Conservation (phyloP, 2,888 invertebrate species). For the Machimus rusticus region DNA sequence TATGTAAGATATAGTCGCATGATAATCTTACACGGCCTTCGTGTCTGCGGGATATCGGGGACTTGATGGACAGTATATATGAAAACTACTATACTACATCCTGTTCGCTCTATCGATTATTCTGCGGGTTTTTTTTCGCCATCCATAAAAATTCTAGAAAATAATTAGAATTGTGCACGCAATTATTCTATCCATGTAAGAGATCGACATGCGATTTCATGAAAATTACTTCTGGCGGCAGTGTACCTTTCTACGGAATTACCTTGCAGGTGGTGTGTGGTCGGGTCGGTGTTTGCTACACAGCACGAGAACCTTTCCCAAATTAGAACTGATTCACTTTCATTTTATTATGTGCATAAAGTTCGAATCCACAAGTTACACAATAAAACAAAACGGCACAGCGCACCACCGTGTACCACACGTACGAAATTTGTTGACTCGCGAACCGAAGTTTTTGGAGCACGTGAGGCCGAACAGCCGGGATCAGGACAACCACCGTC, state of each 20-base stretch:
- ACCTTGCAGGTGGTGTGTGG: neutral
- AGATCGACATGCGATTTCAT: neutral
- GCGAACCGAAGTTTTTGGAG: neutral
- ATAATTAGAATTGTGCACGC: constrained; percentile 1
- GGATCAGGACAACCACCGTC: neutral
- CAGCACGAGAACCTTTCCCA: neutral
- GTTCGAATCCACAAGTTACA: neutral
- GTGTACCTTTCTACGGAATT: constrained; percentile 5
- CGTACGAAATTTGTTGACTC: neutral
- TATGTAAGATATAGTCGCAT: neutral
- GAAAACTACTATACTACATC: neutral
- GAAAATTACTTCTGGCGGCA: neutral
- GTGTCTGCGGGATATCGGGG: neutral
- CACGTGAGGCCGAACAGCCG: neutral
- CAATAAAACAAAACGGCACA: neutral
- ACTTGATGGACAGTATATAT: neutral
- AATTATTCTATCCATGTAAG: constrained; percentile 22
- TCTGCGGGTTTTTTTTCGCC: neutral
- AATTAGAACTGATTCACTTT: constrained; percentile 12
- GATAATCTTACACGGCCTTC: neutral
- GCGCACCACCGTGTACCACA: neutral
- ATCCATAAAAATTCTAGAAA: neutral
- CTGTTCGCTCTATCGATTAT: constrained; percentile 10
- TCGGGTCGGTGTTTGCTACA: neutral
- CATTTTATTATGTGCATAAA: neutral